Evolutionary conservation across 64 coral and sea anemone genomes (phyloP), one percentile per base, ranked within the genome.

Genomic region (Porites lutea): DNA sequence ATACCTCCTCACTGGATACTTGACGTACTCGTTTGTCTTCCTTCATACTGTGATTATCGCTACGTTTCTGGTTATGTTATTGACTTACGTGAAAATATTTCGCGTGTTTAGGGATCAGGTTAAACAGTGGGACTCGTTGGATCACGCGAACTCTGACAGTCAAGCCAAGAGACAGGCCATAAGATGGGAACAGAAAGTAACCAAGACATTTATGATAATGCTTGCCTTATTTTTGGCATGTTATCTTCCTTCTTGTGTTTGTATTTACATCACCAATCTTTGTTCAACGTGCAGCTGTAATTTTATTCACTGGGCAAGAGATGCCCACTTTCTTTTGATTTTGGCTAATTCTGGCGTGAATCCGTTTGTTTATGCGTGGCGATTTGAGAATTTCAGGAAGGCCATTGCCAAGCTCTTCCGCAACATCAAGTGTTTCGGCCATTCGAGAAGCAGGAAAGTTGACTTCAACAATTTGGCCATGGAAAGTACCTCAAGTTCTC

Each of bases 11-110:
- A 90, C 90, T 2, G 92, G 87, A 13, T 97, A 94, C 68, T 53
- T 90, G 10, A 89, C 76, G 7, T 97, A 94, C 72, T 88, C 91
- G 4, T 90, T 97, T 70, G 92, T 97, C 20, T 97, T 97, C 48
- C 88, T 68, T 43, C 93, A 94, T 20, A 97, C 92, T 12, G 92
- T 92, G 12, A 79, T 97, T 19, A 89, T 89, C 18, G 73, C 77
- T 18, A 97, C 95, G 2, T 73, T 97, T 13, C 82, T 87, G 43
- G 92, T 97, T 4, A 90, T 90, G 12, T 20, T 97, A 16, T 78
- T 94, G 53, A 97, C 95, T n/a, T 97, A 97, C 75, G 10, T 90
- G 54, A 93, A 90, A 72, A 94, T 97, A 58, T 91, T 94, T 74
- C 66, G 86, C 81, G 91, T 76, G 45, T 91, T 97, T 22, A 49